Percentiles rank a stretch among this genome's conserved stretches.
phyloP scores from a whole-genome alignment of 2,797 vertebrate species.

The Sebastiscus tertius region DNA sequence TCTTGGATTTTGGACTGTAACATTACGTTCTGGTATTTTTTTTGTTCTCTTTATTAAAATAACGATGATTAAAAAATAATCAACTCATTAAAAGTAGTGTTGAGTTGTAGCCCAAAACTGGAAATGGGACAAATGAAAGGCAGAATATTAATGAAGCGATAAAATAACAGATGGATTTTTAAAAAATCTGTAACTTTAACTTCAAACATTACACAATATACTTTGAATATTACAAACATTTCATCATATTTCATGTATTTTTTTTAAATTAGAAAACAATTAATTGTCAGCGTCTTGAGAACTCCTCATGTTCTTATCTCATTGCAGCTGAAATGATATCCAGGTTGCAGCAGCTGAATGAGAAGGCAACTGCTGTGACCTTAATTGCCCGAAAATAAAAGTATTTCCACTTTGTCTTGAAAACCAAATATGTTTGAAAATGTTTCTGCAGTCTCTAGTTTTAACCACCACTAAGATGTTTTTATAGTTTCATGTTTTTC shows the following conservation, averaged over 20 bases:
- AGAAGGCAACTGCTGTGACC: background rate
- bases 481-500: background rate
- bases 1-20: background rate
- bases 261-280: background rate
- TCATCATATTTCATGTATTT: background rate
- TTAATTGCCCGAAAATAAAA: background rate
- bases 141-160: background rate
- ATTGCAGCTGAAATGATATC: background rate
- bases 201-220: background rate
- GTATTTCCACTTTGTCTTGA: background rate
- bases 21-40: too few relatives aligned
- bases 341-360: background rate
- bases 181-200: background rate
- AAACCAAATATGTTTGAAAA: background rate
- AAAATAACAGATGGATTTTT: background rate
- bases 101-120: background rate
- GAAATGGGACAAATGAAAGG: background rate
- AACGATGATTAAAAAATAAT: background rate
- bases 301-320: background rate
- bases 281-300: background rate
- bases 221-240: background rate
- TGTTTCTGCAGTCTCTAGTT: background rate
- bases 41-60: background rate
- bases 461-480: background rate
- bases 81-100: background rate